Conservation (phyloP, 2,888 invertebrate species). For the Beris chalybata region DNA sequence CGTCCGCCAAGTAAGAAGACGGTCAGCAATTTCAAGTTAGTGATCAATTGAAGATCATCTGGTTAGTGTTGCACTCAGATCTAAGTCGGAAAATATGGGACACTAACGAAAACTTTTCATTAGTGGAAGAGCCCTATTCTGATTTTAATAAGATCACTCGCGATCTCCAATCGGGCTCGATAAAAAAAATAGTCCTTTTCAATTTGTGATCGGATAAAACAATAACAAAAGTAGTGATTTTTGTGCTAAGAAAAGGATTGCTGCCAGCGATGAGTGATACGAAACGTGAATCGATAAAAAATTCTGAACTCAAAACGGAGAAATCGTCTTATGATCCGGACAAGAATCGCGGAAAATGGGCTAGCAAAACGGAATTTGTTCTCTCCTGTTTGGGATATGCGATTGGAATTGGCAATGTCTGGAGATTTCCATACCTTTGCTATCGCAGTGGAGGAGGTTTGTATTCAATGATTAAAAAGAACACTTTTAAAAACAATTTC, state of each 20-base stretch:
- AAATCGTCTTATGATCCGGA: constrained; percentile 43
- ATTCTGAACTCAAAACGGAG: neutral
- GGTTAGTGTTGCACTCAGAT: too few relatives aligned
- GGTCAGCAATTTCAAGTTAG: neutral
- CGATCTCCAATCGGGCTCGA: neutral
- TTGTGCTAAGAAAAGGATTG: neutral
- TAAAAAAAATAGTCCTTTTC: neutral
- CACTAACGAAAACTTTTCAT: too few relatives aligned
- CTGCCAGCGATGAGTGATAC: constrained; percentile 8
- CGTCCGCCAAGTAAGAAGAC: neutral
- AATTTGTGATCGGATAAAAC: neutral
- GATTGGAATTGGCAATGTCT: constrained; percentile 83
- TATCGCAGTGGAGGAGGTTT: constrained; percentile 82
- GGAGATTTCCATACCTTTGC: constrained; percentile 85
- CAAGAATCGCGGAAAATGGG: constrained; percentile 67
- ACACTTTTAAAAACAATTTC: too few relatives aligned
- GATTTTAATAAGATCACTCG: neutral
- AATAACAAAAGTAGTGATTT: neutral
- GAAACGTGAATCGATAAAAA: neutral
- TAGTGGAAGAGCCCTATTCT: too few relatives aligned
- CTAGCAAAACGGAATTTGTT: constrained; percentile 74
- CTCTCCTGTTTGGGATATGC: constrained; percentile 82
- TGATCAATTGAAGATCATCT: neutral
- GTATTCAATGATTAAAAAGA: too few relatives aligned
- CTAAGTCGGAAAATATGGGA: too few relatives aligned